Evolutionary conservation across 2,888 invertebrate species (phyloP).

Genomic region (Anarsia innoxiella): DNA sequence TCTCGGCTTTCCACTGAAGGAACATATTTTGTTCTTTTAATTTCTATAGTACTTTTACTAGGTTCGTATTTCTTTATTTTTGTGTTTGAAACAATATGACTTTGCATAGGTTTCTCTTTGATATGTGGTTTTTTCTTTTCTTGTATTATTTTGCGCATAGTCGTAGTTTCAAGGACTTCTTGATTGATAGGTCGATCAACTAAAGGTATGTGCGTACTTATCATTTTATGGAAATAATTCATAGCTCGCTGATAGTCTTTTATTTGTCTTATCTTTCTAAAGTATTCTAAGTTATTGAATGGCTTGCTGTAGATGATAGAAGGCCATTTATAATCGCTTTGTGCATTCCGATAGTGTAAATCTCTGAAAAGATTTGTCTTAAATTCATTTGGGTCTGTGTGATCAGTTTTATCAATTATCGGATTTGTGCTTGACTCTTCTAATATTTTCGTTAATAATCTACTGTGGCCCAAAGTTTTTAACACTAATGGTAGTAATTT

Average conservation of each 20-base stretch:
- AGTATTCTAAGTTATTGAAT: constrained; percentile 48
- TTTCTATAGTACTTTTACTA: too few species aligned
- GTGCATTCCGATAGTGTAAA: constrained; percentile 37
- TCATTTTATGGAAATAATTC: constrained; percentile 55
- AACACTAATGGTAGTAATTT: constrained; percentile 48
- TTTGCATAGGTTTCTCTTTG: too few species aligned
- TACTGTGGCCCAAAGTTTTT: constrained; percentile 46
- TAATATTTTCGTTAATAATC: constrained; percentile 37
- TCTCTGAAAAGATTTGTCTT: constrained; percentile 35
- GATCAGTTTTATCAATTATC: too few species aligned
- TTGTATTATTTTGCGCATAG: too few species aligned
- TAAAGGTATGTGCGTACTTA: too few species aligned
- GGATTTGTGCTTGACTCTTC: constrained; percentile 38
- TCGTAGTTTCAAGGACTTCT: too few species aligned
- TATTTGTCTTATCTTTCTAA: constrained; percentile 48
- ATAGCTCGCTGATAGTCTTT: constrained; percentile 51
- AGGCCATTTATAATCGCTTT: constrained; percentile 45
- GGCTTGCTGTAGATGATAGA: constrained; percentile 40
- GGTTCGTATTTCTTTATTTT: too few species aligned
- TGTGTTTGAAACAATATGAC: too few species aligned
- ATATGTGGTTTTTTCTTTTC: too few species aligned
- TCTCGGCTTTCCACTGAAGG: too few species aligned
- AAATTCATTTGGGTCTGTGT: too few species aligned
- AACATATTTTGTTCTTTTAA: too few species aligned
- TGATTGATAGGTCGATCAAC: neutral